Evolutionary conservation across 1,140 invertebrate genomes (phyloP), one percentile per base, ranked within the genome.

Genomic region (Choristoneura fumiferana): DNA sequence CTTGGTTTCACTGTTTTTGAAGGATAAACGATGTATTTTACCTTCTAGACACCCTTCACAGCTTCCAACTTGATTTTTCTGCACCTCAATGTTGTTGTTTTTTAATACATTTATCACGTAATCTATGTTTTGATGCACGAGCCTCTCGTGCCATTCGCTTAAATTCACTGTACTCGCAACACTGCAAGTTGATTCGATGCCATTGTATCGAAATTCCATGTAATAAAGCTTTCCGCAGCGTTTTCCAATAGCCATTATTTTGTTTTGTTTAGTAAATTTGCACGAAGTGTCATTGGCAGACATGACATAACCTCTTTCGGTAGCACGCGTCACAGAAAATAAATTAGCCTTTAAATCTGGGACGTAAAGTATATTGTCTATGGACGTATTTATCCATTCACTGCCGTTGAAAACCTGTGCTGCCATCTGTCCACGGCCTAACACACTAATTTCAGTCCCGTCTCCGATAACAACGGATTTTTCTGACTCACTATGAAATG

Each of bases 61-160:
- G 2, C 6, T 29, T 29, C 2, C 6, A 6, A 3, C 22, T 6
- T 2, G 2, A 29, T 29, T 29, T 2, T 29, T 6, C 6, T 29
- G 2, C 22, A 76, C 38, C n/a, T 69, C 13, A 57, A 81, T 70
- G 4, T 77, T 71, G 17, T 71, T 63, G 54, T 66, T 67, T 39
- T 59, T 43, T 9, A 88, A 57, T 12, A 78, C 55, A n/a, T 67
- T 52, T 65, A 67, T 83, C 9, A 89, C 76, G 10, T 84, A 73
- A 18, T 59, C 33, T 4, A 76, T 67, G 64, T 87, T 89, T 60
- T 89, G 78, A 68, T 89, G 84, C 3, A 73, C 81, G 18, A 90
- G 52, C 38, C 65, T 70, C 69, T 81, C 43, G 61, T 88, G 81
- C 81, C 86, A 89, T 36, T 72, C 57, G 36, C 75, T 54, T 40